Conservation (phyloP, 1,140 invertebrate genomes). For the Cephus cinctus region DNA sequence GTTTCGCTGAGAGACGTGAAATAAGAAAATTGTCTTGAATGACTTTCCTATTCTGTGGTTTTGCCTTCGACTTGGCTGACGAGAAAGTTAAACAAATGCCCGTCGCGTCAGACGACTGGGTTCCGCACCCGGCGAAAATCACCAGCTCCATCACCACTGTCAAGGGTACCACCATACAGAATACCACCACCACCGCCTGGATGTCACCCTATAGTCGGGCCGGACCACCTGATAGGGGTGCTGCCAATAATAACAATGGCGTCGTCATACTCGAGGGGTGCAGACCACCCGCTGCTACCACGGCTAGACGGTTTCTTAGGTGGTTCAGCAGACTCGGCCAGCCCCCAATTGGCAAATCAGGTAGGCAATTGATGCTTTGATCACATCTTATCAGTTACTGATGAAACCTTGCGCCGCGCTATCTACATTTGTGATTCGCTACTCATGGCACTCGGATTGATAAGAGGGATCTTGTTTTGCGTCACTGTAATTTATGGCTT, state of each 20-base stretch:
- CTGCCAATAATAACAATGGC: constrained; percentile 27
- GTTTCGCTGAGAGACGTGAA: too few species aligned
- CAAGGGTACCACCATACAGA: constrained; percentile 32
- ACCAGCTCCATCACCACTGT: constrained; percentile 37
- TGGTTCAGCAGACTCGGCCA: constrained; percentile 50
- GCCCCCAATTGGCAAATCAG: constrained; percentile 48
- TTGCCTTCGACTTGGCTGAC: constrained; percentile 48
- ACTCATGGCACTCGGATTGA: too few species aligned
- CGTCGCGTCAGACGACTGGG: constrained; percentile 45
- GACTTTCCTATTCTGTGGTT: constrained; percentile 50
- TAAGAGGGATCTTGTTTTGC: too few species aligned
- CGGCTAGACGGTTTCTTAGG: constrained; percentile 43
- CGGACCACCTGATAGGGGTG: constrained; percentile 17
- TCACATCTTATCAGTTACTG: too few species aligned
- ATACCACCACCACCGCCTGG: constrained; percentile 20
- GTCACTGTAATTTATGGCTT: too few species aligned
- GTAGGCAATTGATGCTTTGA: too few species aligned
- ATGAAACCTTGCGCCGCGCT: too few species aligned
- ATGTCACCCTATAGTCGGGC: constrained; percentile 42
- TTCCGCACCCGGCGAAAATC: constrained; percentile 38
- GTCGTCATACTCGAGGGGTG: constrained; percentile 46
- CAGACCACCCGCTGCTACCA: constrained; percentile 41
- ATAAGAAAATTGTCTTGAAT: too few species aligned
- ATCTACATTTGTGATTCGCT: too few species aligned
- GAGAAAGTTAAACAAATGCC: constrained; percentile 48